These are phyloP conservation scores for Drosophila algonquin DNA, from an alignment of 2,888 invertebrate genomes.

Conservation along the genomic window DNA sequence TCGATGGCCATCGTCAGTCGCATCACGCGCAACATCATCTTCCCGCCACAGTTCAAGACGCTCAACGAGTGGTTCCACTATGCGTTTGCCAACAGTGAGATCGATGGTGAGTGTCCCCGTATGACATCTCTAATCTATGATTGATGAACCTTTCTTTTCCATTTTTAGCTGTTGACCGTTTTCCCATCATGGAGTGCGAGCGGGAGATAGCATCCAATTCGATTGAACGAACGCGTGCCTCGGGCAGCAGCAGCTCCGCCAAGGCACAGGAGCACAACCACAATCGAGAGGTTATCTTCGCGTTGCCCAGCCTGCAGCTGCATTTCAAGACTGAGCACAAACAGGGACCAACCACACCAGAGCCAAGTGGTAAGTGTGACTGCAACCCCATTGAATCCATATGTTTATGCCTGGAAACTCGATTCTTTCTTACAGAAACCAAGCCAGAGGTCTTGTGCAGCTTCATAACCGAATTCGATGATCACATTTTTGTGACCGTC, in stretches of 20 bases:
- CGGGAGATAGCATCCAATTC: slow-evolving; percentile 86
- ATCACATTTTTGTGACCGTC: slow-evolving; percentile 98
- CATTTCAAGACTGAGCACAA: slow-evolving; percentile 96
- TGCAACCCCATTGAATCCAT: not conserved
- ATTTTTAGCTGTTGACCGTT: slow-evolving; percentile 92
- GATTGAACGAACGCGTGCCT: slow-evolving; percentile 85
- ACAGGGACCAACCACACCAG: slow-evolving; percentile 90
- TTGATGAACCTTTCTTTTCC: not conserved
- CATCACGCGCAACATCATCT: slow-evolving; percentile 94
- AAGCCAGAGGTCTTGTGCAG: slow-evolving; percentile 97
- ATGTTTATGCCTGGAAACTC: not conserved
- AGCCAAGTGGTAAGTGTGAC: slow-evolving; percentile 85
- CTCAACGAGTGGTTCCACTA: slow-evolving; percentile 98
- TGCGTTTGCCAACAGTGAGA: slow-evolving; percentile 96
- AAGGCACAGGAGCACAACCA: slow-evolving; percentile 92
- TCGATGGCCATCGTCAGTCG: slow-evolving; percentile 98
- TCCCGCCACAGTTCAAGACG: slow-evolving; percentile 97
- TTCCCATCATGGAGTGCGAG: slow-evolving; percentile 94
- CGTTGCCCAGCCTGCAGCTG: slow-evolving; percentile 95
- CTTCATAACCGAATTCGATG: slow-evolving; percentile 99
- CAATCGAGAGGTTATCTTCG: slow-evolving; percentile 97
- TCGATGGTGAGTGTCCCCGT: slow-evolving; percentile 90
- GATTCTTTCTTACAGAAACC: slow-evolving; percentile 85
- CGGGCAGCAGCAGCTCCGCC: slow-evolving; percentile 84
- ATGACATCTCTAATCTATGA: accelerated